Base-by-base conservation (phyloP, 2,113 vertebrate species). In the Grallaria varia region DNA sequence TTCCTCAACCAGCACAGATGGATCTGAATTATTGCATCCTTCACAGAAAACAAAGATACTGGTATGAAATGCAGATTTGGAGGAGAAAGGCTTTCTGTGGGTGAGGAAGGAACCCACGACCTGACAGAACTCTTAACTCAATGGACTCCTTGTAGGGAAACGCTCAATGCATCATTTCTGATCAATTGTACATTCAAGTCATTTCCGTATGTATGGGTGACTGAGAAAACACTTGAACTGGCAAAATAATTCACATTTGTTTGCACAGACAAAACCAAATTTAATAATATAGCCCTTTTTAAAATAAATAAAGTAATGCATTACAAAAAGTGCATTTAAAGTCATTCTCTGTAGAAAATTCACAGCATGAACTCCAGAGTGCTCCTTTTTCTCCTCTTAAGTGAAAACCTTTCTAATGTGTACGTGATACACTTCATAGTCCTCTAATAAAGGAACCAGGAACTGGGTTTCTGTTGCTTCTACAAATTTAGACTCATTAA, bases 191-290 rank as follows among this genome's bases (percentile, higher is more conserved):
- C 64, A 73, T 84, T 83, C 55, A 25, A 93, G 83, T 56, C 52
- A 22, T 79, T 95, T 86, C 81, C 81, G 78, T 94, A 91, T 93
- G 94, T 87, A 81, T 66, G 83, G 62, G 69, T 84, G 75, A 89
- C 82, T 86, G 90, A 91, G 80, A 58, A 95, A 89, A 92, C 95
- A 89, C 86, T 95, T 50, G 59, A 92, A 90, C 85, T 89, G 52
- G 67, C 71, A 94, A 95, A 90, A 94, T 69, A 96, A 89, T 59
- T 94, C 83, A 50, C 49, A 30, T 95, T 92, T 95, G 95, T 87
- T 95, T 94, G 52, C 95, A 90, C 52, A 59, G 73, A 86, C 68
- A 92, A 94, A 68, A 2, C 45, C 44, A 83, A 84, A 91, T 93
- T 90, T 87, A 87, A 95, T 95, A 93, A 95, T 6, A 14, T 50